These are phyloP conservation scores for Corythucha ciliata DNA, from an alignment of 2,888 invertebrate species.

Conservation along the genomic window DNA sequence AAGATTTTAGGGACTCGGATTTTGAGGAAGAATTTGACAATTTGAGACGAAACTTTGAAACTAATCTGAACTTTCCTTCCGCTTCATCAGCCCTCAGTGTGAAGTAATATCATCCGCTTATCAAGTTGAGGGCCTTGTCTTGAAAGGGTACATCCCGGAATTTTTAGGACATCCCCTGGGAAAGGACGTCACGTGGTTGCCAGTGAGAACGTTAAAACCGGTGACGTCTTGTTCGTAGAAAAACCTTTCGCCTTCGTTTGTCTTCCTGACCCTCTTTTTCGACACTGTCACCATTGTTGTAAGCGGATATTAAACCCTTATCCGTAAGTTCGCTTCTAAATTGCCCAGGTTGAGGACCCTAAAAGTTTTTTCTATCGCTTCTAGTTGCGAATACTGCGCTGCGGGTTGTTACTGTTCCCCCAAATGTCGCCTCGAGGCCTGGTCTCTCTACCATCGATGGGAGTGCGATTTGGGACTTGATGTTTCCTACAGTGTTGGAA, in stretches of 20 bases:
- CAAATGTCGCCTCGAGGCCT: constrained; percentile 51
- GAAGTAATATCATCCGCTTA: too few species aligned
- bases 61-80: too few species aligned
- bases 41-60: too few species aligned
- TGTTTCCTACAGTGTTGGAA: constrained; percentile 61
- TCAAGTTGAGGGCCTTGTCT: too few species aligned
- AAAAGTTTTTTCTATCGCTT: constrained; percentile 17
- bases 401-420: constrained; percentile 59
- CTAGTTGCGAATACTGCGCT: constrained; percentile 57
- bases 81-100: too few species aligned
- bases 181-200: constrained; percentile 60
- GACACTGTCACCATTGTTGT: constrained; percentile 68
- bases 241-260: constrained; percentile 69
- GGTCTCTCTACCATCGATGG: constrained; percentile 53
- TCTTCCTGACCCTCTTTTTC: constrained; percentile 46
- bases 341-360: constrained; percentile 6
- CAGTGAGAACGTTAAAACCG: constrained; percentile 49
- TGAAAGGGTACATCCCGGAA: too few species aligned
- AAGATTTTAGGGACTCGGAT: too few species aligned
- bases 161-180: constrained; percentile 43
- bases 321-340: constrained; percentile 48
- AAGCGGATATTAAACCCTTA: constrained; percentile 49
- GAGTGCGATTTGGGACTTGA: constrained; percentile 59
- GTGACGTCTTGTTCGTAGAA: constrained; percentile 70
- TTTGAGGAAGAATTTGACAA: too few species aligned